Percentiles rank a stretch among this genome's conserved stretches.
Conservation (phyloP, 2,888 invertebrate species). For the Oxytorus armatus region DNA sequence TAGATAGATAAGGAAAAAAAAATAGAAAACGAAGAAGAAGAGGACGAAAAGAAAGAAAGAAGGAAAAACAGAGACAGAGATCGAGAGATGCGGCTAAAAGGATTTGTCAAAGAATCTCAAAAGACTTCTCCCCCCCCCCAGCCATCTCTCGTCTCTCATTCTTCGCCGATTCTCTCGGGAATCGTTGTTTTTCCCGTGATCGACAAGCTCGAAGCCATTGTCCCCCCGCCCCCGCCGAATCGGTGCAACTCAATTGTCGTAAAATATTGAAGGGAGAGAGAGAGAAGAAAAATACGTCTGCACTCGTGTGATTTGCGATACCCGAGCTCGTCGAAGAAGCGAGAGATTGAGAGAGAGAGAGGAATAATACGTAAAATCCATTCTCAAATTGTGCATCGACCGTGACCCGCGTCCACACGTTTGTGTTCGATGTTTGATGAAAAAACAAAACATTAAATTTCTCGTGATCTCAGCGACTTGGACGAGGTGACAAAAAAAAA, state of each 20-base stretch:
- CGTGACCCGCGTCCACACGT: slow-evolving; percentile 47
- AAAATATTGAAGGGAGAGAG: slow-evolving; percentile 2
- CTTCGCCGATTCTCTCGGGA: slow-evolving; percentile 44
- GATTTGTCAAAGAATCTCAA: slow-evolving; percentile 34
- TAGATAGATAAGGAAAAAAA: slow-evolving; percentile 26
- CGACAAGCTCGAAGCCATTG: too few relatives aligned
- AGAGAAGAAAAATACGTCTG: slow-evolving; percentile 22
- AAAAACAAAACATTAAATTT: slow-evolving; percentile 26
- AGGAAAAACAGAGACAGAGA: slow-evolving; percentile 11
- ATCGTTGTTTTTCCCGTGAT: slow-evolving; percentile 36
- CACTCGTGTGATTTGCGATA: slow-evolving; percentile 27
- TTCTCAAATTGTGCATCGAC: slow-evolving; percentile 54
- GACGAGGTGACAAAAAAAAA: slow-evolving; percentile 45
- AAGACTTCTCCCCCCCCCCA: slow-evolving; percentile 11
- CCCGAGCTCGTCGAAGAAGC: slow-evolving; percentile 8
- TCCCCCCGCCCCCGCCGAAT: too few relatives aligned
- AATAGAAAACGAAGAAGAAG: too few relatives aligned
- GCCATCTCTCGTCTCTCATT: slow-evolving; percentile 12
- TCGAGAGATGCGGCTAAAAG: background rate
- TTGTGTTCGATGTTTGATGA: slow-evolving; percentile 24
- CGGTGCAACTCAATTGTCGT: slow-evolving; percentile 18
- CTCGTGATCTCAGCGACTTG: slow-evolving; percentile 45
- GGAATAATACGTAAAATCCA: slow-evolving; percentile 26
- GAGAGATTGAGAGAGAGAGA: slow-evolving; percentile 28
- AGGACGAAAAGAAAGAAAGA: slow-evolving; percentile 9